phyloP scores from a whole-genome alignment of 2,797 vertebrate genomes.

The Enteromius viviparus region DNA sequence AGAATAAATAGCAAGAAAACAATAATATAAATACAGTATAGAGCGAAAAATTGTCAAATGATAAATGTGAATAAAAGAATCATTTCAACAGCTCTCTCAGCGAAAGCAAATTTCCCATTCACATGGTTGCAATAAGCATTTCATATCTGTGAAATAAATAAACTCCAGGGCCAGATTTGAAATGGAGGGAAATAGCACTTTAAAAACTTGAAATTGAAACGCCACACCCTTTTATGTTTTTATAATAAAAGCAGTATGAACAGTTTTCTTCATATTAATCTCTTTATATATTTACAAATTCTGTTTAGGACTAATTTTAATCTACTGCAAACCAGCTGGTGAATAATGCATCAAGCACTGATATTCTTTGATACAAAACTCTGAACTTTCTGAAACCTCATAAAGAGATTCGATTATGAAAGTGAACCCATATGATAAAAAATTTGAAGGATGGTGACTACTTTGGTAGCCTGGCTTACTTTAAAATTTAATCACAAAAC shows the following conservation, averaged over 20 bases:
- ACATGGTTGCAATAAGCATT: not conserved
- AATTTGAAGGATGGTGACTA: not conserved
- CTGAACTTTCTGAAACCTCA: not conserved
- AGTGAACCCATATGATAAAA: not conserved
- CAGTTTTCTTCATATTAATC: not conserved
- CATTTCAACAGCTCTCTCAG: constrained; percentile 10
- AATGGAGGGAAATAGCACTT: not conserved
- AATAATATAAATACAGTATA: not conserved
- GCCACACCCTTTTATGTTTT: not conserved
- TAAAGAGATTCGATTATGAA: not conserved
- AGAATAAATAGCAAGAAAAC: constrained; percentile 1
- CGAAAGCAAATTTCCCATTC: no score
- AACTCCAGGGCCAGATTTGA: constrained; percentile 9
- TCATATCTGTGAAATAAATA: not conserved
- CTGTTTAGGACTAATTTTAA: not conserved
- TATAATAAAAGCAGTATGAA: not conserved
- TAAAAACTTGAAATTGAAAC: not conserved
- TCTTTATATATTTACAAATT: not conserved
- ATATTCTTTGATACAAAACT: not conserved
- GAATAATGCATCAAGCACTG: not conserved
- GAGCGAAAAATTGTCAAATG: not conserved
- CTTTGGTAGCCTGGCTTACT: not conserved
- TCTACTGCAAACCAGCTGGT: not conserved
- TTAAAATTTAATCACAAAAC: not conserved
- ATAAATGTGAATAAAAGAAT: constrained; percentile 2